Percentiles rank a stretch among this genome's conserved stretches.
Evolutionary conservation across 1,140 invertebrate species (phyloP).

Genomic region (Drosophila nigromelanica): DNA sequence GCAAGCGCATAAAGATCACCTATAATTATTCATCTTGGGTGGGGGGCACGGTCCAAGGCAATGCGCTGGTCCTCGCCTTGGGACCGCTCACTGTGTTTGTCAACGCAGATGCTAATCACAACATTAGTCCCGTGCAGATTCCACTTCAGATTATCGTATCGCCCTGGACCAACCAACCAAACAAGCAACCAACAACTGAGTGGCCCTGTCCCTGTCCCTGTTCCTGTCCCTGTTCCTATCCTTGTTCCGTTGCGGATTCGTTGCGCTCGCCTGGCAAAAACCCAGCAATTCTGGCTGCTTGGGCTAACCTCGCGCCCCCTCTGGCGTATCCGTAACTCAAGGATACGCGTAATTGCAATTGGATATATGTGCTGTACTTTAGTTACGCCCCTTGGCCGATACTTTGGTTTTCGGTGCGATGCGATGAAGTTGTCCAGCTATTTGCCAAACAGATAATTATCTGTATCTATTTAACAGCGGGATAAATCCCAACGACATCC

Average conservation of each 20-base stretch:
- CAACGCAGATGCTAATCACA: slow-evolving; percentile 84
- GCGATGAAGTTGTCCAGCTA: slow-evolving; percentile 37
- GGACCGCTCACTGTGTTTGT: slow-evolving; percentile 80
- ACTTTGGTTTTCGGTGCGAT: neutral
- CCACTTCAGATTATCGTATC: slow-evolving; percentile 59
- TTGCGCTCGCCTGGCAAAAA: slow-evolving; percentile 44
- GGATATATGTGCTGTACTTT: slow-evolving; percentile 34
- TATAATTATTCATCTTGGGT: slow-evolving; percentile 84
- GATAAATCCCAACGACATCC: slow-evolving; percentile 18
- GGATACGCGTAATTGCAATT: slow-evolving; percentile 62
- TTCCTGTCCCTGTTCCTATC: too few relatives aligned
- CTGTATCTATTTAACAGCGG: slow-evolving; percentile 71
- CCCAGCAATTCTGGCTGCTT: slow-evolving; percentile 50
- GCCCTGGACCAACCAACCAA: neutral
- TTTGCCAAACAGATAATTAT: slow-evolving; percentile 80
- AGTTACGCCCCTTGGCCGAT: neutral
- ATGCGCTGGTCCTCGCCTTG: slow-evolving; percentile 47
- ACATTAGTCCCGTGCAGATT: slow-evolving; percentile 75
- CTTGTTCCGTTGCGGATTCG: slow-evolving; percentile 30
- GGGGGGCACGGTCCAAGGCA: slow-evolving; percentile 46
- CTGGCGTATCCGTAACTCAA: slow-evolving; percentile 44
- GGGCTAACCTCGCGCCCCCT: slow-evolving; percentile 65
- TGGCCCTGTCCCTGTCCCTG: too few relatives aligned
- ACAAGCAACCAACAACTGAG: too few relatives aligned
- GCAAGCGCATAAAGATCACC: slow-evolving; percentile 76